Percentiles rank a stretch among this genome's conserved stretches.
These are phyloP conservation scores for Glareola pratincola DNA, from an alignment of 2,113 vertebrate species.

Conservation along the genomic window DNA sequence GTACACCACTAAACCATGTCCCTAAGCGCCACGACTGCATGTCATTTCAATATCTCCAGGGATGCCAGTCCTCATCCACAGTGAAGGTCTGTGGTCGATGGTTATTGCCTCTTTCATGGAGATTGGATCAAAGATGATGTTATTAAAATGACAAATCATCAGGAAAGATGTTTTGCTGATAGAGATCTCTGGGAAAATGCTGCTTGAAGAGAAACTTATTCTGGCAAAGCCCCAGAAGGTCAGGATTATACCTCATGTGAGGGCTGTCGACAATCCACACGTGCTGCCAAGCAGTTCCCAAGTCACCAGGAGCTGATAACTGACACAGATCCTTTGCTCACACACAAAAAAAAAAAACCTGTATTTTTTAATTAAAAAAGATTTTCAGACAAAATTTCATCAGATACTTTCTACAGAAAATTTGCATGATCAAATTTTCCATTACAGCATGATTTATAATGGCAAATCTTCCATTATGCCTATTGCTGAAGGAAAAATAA, in stretches of 20 bases:
- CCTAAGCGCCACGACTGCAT: rapidly evolving
- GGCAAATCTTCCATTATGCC: background rate
- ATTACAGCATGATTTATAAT: background rate
- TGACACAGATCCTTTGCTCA: background rate
- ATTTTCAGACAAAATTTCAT: background rate
- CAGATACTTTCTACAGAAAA: background rate
- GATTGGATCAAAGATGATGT: background rate
- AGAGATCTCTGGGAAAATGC: background rate
- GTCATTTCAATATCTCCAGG: background rate
- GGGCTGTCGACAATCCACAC: background rate
- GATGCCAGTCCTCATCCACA: background rate
- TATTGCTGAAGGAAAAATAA: background rate
- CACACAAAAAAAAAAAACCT: background rate
- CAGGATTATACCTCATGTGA: background rate
- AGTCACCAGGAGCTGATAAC: background rate
- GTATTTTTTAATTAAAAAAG: background rate
- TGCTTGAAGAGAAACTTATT: background rate
- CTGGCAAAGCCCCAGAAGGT: background rate
- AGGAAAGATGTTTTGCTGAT: background rate
- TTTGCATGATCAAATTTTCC: background rate
- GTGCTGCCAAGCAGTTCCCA: background rate
- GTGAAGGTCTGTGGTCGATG: background rate
- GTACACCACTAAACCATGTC: background rate
- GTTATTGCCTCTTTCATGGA: background rate
- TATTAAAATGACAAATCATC: background rate